Evolutionary conservation across 2,888 invertebrate genomes (phyloP), one percentile per base, ranked within the genome.

Genomic region (Chrysolina haemoptera): DNA sequence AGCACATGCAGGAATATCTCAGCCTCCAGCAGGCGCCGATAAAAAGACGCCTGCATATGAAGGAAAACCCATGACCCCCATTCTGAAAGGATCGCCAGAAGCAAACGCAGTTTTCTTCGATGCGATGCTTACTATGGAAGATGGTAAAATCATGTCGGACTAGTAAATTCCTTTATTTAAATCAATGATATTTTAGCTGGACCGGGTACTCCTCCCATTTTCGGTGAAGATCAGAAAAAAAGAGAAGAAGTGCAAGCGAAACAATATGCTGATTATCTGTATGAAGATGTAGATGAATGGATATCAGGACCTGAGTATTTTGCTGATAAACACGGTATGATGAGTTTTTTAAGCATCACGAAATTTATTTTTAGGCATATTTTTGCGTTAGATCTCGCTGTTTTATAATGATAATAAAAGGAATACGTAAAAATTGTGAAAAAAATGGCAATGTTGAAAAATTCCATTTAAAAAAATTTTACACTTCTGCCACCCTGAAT

Each of bases 151-250:
- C 8, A 6, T 20, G 22, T 12, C 22, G 22, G 12, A 20, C 4
- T 35, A 35, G 46, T 46, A 22, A 11, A 55, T 55, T 10, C 1
- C 5, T 48, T 20, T 14, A 59, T 10, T 10, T 55, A 0, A 59
- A 59, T 78, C 0, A 35, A 59, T n/a, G 12, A 75, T 68, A 70
- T 76, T 6, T 71, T 63, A 27, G 81, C 79, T 59, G 77, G 78
- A 50, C 75, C 77, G n/a, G 65, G 59, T 41, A 84, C 83, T 3
- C 84, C 84, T 12, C 84, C 84, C 1, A 68, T 81, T 18, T 84
- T 84, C 65, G 82, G 83, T 43, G 81, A 59, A 73, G 68, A 76
- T 59, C 59, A 53, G 9, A 62, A 64, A 22, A 78, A 80, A 16
- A 71, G 80, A 53, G 77, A 79, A 68, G 78, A 16, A 35, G 71